Evolutionary conservation across 1,140 invertebrate genomes (phyloP).

Genomic region (Dendroctonus ponderosae): DNA sequence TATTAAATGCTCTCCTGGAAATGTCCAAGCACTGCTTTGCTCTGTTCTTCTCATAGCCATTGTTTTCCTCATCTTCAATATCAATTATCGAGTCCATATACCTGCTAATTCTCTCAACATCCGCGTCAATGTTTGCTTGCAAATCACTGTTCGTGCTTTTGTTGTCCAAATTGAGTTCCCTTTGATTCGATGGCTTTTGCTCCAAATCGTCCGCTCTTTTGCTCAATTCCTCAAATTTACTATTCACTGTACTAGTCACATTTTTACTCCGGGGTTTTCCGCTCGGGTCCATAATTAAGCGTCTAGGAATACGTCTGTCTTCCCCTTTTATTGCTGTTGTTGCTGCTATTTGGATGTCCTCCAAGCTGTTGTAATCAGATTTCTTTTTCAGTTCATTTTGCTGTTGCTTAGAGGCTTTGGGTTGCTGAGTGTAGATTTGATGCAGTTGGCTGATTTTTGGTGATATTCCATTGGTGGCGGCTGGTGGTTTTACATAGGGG

Average conservation of each 20-base stretch:
- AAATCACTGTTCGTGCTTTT: not conserved
- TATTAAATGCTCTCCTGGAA: slow-evolving; percentile 55
- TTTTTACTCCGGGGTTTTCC: not conserved
- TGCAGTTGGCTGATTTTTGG: slow-evolving; percentile 29
- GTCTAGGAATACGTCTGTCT: slow-evolving; percentile 7
- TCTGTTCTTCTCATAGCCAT: not conserved
- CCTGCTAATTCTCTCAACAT: not conserved
- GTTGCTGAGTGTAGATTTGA: slow-evolving; percentile 11
- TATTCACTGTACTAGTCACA: slow-evolving; percentile 5
- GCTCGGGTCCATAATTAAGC: slow-evolving; percentile 3
- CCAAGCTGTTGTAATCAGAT: not conserved
- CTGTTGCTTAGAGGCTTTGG: slow-evolving; percentile 20
- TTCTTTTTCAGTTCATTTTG: slow-evolving; percentile 25
- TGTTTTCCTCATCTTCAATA: slow-evolving; percentile 1
- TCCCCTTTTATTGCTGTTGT: not conserved
- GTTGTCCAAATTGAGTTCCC: slow-evolving; percentile 10
- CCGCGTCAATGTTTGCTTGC: not conserved
- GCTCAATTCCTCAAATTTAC: slow-evolving; percentile 11
- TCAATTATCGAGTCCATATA: not conserved
- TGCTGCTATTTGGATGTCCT: not conserved
- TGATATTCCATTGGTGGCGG: slow-evolving; percentile 11
- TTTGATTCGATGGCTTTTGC: not conserved
- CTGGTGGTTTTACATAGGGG: slow-evolving; percentile 5
- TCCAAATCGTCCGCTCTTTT: not conserved
- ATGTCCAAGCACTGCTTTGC: slow-evolving; percentile 27